Base-by-base conservation (phyloP, 2,113 vertebrate species). In the Lasiurus cinereus region DNA sequence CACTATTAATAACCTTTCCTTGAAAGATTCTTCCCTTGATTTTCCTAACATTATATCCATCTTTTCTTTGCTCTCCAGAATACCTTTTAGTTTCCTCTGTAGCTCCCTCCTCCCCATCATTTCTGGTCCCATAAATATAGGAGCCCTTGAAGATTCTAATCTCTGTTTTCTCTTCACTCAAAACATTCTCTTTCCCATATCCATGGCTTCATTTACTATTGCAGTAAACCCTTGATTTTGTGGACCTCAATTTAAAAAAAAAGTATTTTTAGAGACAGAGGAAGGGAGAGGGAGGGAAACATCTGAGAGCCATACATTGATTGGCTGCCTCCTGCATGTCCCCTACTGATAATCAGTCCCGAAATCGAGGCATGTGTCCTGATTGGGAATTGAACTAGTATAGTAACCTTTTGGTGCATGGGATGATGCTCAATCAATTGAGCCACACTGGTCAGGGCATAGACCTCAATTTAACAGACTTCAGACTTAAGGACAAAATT, bases 41-140 rank as follows among this genome's bases (percentile, higher is more conserved):
- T 90, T 93, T 78, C 82, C 76, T 94, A 54, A 56, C n/a, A 69
- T 80, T 56, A 72, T 70, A 31, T 15, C 18, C n/a, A 84, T 67
- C 27, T 82, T 88, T 94, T 31, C 46, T 72, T 72, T 84, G 19
- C 80, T 48, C 36, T 89, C 76, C 67, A 91, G 87, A n/a, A 91
- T 18, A 85, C 8, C 24, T 82, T 10, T 88, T 39, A 43, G 36
- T 84, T 59, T 85, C 56, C 59, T 73, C 77, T 82, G 27, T 54
- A 46, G 50, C 59, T 24, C 22, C 24, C 22, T 10, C 24, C 59
- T 24, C 22, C 0, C 54, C 4, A 2, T 8, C 27, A 86, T 46
- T 78, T 89, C 46, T 80, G 24, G 50, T 80, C 33, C 19, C 74
- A 80, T 89, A 89, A 74, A 82, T 82, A 36, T 19, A 76, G 67